These are phyloP conservation scores for Acleris literana DNA, from an alignment of 2,888 invertebrate species.

Conservation along the genomic window DNA sequence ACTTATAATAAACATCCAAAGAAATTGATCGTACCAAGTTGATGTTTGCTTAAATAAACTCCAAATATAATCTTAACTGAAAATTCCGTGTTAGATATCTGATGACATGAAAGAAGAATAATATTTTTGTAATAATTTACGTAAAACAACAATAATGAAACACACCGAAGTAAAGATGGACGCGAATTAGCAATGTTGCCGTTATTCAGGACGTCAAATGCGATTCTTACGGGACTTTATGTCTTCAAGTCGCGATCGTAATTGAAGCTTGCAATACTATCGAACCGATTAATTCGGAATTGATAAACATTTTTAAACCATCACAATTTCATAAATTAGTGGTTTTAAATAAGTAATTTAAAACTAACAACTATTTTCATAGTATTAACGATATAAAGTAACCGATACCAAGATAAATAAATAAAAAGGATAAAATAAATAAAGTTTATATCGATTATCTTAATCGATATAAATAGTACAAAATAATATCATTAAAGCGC, in stretches of 20 bases:
- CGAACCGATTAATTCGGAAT: neutral
- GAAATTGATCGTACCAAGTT: conserved; percentile 49
- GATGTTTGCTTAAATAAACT: conserved; percentile 48
- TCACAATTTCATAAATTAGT: too few species aligned
- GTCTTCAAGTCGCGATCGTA: conserved; percentile 8
- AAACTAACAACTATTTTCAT: neutral
- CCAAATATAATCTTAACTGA: conserved; percentile 41
- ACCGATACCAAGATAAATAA: too few species aligned
- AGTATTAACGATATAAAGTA: too few species aligned
- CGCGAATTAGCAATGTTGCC: conserved; percentile 78
- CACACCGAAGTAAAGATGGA: conserved; percentile 82
- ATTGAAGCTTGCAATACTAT: conserved; percentile 11
- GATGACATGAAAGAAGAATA: conserved; percentile 43
- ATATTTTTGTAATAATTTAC: conserved; percentile 64
- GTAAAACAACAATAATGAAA: conserved; percentile 69
- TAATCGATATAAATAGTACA: too few species aligned
- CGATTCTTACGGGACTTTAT: conserved; percentile 28
- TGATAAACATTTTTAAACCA: neutral
- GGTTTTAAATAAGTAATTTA: neutral
- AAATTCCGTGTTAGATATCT: conserved; percentile 42
- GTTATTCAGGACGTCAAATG: conserved; percentile 36
- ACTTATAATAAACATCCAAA: conserved; percentile 63
- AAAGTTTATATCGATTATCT: too few species aligned
- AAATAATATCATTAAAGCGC: too few species aligned
- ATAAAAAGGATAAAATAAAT: too few species aligned